Base-by-base conservation (phyloP, 2,113 vertebrate genomes). In the Cariama cristata region DNA sequence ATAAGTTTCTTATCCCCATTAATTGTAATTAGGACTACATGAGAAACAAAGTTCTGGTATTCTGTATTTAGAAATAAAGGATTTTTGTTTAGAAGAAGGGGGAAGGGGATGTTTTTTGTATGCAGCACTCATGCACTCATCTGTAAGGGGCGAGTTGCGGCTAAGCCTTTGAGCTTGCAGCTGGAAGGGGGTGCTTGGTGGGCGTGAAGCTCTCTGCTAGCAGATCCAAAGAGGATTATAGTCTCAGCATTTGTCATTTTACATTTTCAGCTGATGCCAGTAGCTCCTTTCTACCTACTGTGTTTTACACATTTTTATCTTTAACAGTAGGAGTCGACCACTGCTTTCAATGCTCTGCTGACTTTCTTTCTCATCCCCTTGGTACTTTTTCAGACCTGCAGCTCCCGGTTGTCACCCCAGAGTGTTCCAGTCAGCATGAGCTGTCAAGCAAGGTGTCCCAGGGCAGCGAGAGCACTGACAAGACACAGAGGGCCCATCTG, bases 351-450 rank as follows among this genome's bases (percentile, higher is more conserved):
- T 47, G 79, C 17, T 74, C 53, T 67, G 44, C 73, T 97, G 79
- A 96, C 53, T 79, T 53, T 55, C 14, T 83, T 44, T 93, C 90
- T 82, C 63, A 64, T 52, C 73, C 30, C 45, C 32, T 67, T 93
- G 60, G 47, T 88, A 49, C 77, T 47, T 96, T 98, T 98, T 73
- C 97, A 99, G 99, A 97, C 32, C 33, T 98, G 53, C 86, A 81
- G 58, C 97, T 99, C 92, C 98, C 97, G 60, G 93, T 99, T 93
- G 96, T 79, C 94, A 97, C 98, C 21, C 93, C 97, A 52, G 98
- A 98, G 83, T 99, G 99, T 94, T 83, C 97, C 38, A 21, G 87
- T 14, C 94, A 91, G 81, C 94, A 56, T 87, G 56, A 64, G 44
- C 90, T 79, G 32, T 79, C 90, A 67, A 44, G 75, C 72, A 93